Evolutionary conservation across 2,888 invertebrate species (phyloP).

Genomic region (Phyto melanocephala): DNA sequence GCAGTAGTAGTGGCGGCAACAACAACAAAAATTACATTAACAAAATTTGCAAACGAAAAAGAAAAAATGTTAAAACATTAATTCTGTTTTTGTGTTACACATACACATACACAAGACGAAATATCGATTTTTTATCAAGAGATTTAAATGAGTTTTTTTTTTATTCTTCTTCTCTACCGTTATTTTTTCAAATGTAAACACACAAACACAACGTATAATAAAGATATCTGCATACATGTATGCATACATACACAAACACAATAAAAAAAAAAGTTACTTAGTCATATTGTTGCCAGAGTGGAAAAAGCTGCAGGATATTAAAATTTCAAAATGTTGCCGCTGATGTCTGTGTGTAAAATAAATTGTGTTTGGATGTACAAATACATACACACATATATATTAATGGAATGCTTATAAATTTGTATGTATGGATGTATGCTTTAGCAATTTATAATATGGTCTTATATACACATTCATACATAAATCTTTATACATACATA

Average conservation of each 20-base stretch:
- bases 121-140: conserved; percentile 52
- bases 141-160: conserved; percentile 23
- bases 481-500: background rate
- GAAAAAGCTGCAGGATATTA: conserved; percentile 40
- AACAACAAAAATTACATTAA: background rate
- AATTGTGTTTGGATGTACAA: background rate
- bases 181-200: background rate
- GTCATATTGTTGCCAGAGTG: conserved; percentile 28
- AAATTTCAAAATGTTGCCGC: conserved; percentile 26
- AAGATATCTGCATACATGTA: no score
- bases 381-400: background rate
- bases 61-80: conserved; percentile 17
- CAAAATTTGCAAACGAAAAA: background rate
- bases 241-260: background rate
- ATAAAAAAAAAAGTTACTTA: conserved; percentile 19
- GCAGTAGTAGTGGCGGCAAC: background rate
- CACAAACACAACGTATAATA: background rate
- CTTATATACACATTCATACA: background rate
- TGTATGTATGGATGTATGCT: background rate
- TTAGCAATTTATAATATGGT: conserved; percentile 16
- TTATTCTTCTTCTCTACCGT: conserved; percentile 11
- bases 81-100: conserved; percentile 41
- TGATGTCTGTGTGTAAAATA: conserved; percentile 6
- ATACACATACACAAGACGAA: conserved; percentile 4
- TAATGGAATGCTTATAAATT: conserved; percentile 8